Evolutionary conservation across 2,113 vertebrate genomes (phyloP).

Genomic region (Salvelinus fontinalis): DNA sequence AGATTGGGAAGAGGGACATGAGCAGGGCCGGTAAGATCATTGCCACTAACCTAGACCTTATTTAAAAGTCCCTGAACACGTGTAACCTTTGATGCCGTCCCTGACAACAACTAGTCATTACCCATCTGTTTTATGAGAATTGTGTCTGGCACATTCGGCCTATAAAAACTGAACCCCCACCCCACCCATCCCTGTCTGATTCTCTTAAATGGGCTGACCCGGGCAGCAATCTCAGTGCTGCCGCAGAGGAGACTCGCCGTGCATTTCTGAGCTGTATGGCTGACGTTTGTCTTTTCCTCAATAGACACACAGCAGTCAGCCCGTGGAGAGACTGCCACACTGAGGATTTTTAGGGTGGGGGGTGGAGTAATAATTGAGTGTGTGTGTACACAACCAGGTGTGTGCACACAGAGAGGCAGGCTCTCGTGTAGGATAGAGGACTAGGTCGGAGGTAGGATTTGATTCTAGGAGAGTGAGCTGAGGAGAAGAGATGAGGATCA

Average conservation of each 20-base stretch:
- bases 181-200: conserved; percentile 37
- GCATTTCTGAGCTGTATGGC: conserved; percentile 47
- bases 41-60: conserved; percentile 74
- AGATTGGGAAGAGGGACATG: conserved; percentile 53
- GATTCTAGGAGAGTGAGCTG: no score
- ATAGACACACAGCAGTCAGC: conserved; percentile 53
- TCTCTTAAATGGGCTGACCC: conserved; percentile 52
- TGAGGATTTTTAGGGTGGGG: conserved; percentile 11
- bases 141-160: conserved; percentile 53
- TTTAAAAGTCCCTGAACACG: conserved; percentile 76
- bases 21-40: conserved; percentile 57
- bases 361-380: neutral
- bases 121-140: conserved; percentile 76
- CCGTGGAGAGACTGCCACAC: conserved; percentile 19
- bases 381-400: neutral
- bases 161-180: conserved; percentile 55
- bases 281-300: conserved; percentile 41
- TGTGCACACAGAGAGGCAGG: neutral
- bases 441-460: no score
- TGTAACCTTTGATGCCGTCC: conserved; percentile 72
- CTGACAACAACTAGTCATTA: conserved; percentile 77
- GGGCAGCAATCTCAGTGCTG: conserved; percentile 41
- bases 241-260: conserved; percentile 47
- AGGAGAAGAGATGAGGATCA: no score
- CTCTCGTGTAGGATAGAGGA: no score